Evolutionary conservation across 2,888 invertebrate species (phyloP).

Genomic region (Punctoribates punctum): DNA sequence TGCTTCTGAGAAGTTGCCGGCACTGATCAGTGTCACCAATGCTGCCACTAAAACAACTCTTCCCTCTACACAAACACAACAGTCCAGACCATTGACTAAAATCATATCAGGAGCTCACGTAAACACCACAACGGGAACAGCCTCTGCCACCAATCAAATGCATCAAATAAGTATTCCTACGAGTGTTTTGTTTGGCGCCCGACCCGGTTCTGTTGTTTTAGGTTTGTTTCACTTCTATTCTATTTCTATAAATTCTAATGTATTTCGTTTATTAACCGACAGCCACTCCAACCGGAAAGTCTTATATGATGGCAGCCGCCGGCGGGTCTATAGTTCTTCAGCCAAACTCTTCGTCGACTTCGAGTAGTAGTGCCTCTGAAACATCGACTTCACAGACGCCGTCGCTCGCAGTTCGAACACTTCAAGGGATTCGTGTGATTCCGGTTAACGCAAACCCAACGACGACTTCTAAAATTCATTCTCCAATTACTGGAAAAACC

Average conservation of each 20-base stretch:
- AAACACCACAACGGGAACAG: not conserved
- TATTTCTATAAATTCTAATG: not conserved
- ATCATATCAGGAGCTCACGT: not conserved
- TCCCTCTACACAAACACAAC: not conserved
- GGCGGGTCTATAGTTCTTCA: slow-evolving; percentile 20
- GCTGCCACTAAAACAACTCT: not conserved
- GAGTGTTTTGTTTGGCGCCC: slow-evolving; percentile 11
- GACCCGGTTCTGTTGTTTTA: slow-evolving; percentile 34
- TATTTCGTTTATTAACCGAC: not conserved
- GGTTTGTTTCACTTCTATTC: not conserved
- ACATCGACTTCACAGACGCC: not conserved
- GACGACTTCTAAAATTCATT: not conserved
- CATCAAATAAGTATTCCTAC: slow-evolving; percentile 33
- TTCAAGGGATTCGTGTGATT: slow-evolving; percentile 39
- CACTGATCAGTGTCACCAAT: not conserved
- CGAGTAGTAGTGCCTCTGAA: not conserved
- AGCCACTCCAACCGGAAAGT: slow-evolving; percentile 10
- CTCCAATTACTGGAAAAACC: not conserved
- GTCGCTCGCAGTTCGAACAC: slow-evolving; percentile 22
- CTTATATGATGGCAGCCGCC: slow-evolving; percentile 36
- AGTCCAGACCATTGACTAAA: slow-evolving; percentile 5
- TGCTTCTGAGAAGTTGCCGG: not conserved
- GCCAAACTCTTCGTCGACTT: not conserved
- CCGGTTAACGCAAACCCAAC: slow-evolving; percentile 29
- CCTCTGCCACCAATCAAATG: not conserved